Conservation (phyloP, 2,797 vertebrate genomes). For the Rhinatrema bivittatum region DNA sequence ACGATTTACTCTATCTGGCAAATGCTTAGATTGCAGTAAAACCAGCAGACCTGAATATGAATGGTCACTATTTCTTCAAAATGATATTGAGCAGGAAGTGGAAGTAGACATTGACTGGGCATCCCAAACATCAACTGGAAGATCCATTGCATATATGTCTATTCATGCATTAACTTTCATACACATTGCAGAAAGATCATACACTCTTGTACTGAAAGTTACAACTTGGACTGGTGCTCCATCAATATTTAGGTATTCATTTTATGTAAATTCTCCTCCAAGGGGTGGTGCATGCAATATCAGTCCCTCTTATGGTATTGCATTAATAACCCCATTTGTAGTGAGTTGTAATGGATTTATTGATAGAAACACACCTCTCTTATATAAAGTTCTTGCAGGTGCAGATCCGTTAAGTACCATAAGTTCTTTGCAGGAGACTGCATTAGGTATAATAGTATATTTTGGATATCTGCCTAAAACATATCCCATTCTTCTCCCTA, state of each 20-base stretch:
- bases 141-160: slow-evolving; percentile 30
- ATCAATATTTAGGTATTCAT: background rate
- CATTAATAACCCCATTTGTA: slow-evolving; percentile 44
- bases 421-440: slow-evolving; percentile 36
- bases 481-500: slow-evolving; percentile 43
- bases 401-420: slow-evolving; percentile 9
- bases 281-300: slow-evolving; percentile 23
- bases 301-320: slow-evolving; percentile 14
- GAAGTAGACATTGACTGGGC: slow-evolving; percentile 49
- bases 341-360: slow-evolving; percentile 37
- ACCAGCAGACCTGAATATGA: slow-evolving; percentile 1
- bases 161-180: slow-evolving; percentile 42
- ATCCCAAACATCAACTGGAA: slow-evolving; percentile 35
- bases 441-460: slow-evolving; percentile 39
- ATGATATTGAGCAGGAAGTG: background rate
- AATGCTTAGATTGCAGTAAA: slow-evolving; percentile 36
- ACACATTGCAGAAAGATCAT: background rate
- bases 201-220: slow-evolving; percentile 15
- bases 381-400: slow-evolving; percentile 49
- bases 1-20: slow-evolving; percentile 40
- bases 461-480: slow-evolving; percentile 22
- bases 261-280: slow-evolving; percentile 37
- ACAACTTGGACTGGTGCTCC: slow-evolving; percentile 19
- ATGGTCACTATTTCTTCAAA: slow-evolving; percentile 47
- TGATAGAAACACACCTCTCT: slow-evolving; percentile 37